phyloP scores from a whole-genome alignment of 2,888 invertebrate genomes.

The Mythimna lalbum region DNA sequence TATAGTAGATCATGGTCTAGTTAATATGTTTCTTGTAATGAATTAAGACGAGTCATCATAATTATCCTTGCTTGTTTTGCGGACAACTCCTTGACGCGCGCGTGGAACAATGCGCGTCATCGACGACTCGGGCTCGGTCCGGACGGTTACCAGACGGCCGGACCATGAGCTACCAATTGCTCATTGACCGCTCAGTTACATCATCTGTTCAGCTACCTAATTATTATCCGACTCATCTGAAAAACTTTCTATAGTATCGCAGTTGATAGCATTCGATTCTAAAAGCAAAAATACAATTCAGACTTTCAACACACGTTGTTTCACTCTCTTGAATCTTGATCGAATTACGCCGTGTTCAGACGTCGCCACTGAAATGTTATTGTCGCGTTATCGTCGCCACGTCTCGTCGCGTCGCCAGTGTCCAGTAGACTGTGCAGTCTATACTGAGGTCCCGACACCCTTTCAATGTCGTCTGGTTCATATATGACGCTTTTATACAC shows the following conservation, averaged over 20 bases:
- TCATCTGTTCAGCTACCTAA: no score
- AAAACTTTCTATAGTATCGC: background rate
- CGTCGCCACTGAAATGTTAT: slow-evolving; percentile 46
- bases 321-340: slow-evolving; percentile 45
- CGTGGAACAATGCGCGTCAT: no score
- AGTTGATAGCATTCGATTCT: slow-evolving; percentile 1
- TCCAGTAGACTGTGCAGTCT: slow-evolving; percentile 54
- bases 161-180: no score
- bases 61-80: no score
- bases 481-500: slow-evolving; percentile 3
- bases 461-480: slow-evolving; percentile 20
- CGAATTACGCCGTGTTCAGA: slow-evolving; percentile 43
- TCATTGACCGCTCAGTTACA: no score
- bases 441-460: slow-evolving; percentile 25
- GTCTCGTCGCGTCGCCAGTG: slow-evolving; percentile 35
- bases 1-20: background rate
- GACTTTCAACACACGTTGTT: slow-evolving; percentile 45
- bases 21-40: background rate
- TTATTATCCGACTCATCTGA: background rate
- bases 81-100: no score
- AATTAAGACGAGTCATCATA: background rate
- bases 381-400: slow-evolving; percentile 39
- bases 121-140: no score
- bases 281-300: slow-evolving; percentile 16
- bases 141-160: no score